Conservation (phyloP, 2,888 invertebrate genomes). For the Tetragnatha montana region DNA sequence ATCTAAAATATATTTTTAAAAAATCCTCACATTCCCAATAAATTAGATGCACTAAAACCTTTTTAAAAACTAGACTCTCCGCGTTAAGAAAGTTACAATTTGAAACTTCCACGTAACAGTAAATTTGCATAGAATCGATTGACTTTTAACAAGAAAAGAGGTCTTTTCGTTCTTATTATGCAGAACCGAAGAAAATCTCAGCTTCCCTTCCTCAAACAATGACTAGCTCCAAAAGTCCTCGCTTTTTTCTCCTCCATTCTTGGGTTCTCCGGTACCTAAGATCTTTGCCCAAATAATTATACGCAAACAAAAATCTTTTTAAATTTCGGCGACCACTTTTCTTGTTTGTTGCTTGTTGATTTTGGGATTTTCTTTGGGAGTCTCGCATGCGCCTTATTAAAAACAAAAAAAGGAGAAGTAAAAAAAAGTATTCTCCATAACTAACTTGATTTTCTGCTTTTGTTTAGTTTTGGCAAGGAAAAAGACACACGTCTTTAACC, state of each 20-base stretch:
- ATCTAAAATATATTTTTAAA: too few relatives aligned
- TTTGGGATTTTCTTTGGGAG: conserved; percentile 3
- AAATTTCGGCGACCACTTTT: background rate
- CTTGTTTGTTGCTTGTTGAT: background rate
- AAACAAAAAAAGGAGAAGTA: background rate
- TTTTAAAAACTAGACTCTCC: too few relatives aligned
- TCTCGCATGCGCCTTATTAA: background rate
- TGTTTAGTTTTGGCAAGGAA: background rate
- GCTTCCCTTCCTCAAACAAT: conserved; percentile 26
- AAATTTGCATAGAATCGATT: conserved; percentile 31
- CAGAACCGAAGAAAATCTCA: conserved; percentile 4
- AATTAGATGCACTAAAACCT: too few relatives aligned
- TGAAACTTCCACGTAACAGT: background rate
- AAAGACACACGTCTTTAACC: background rate
- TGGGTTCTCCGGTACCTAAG: background rate
- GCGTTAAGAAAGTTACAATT: too few relatives aligned
- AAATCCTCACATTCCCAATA: too few relatives aligned
- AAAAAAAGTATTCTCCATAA: background rate
- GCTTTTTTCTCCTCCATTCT: background rate
- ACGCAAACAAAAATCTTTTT: conserved; percentile 19
- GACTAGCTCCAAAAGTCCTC: background rate
- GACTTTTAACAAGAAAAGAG: conserved; percentile 1
- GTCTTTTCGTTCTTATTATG: background rate
- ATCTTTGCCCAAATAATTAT: conserved; percentile 29
- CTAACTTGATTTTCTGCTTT: background rate